Conservation (phyloP, 2,113 vertebrate genomes). For the Salvelinus fontinalis region DNA sequence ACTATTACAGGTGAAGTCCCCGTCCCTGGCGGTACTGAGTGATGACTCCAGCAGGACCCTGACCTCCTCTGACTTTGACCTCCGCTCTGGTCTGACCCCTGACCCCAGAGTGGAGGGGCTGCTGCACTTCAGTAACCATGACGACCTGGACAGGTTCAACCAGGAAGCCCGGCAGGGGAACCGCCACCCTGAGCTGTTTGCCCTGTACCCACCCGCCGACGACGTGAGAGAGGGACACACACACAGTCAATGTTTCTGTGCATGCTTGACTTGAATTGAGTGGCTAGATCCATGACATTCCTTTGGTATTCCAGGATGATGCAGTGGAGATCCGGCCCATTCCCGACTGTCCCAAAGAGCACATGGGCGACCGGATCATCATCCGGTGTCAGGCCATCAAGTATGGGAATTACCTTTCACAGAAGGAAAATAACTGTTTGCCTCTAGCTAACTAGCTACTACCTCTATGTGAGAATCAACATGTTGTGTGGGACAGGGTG, state of each 20-base stretch:
- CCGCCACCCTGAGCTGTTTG: constrained; percentile 85
- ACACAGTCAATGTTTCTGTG: background rate
- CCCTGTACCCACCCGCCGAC: constrained; percentile 84
- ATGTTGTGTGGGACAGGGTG: constrained; percentile 10
- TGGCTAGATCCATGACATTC: background rate
- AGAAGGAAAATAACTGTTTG: background rate
- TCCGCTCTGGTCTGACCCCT: constrained; percentile 81
- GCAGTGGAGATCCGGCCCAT: constrained; percentile 91
- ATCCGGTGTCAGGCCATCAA: constrained; percentile 88
- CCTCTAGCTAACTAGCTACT: constrained; percentile 33
- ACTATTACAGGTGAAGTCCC: constrained; percentile 64
- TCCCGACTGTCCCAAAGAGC: constrained; percentile 91
- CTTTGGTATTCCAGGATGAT: constrained; percentile 82
- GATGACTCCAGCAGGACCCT: constrained; percentile 75
- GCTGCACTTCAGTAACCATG: constrained; percentile 74
- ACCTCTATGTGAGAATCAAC: constrained; percentile 26
- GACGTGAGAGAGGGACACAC: constrained; percentile 76
- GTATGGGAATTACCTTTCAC: constrained; percentile 66
- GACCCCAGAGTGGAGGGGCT: constrained; percentile 83
- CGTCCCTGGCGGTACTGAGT: constrained; percentile 56
- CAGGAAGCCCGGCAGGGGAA: constrained; percentile 82
- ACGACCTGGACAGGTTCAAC: constrained; percentile 86
- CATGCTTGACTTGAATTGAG: background rate
- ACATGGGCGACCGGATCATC: constrained; percentile 87
- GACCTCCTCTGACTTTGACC: constrained; percentile 82